A percentile compares a stretch with the other conserved stretches of the same genome.
Evolutionary conservation across 2,797 vertebrate genomes (phyloP).

Genomic region (Sarcoramphus papa): DNA sequence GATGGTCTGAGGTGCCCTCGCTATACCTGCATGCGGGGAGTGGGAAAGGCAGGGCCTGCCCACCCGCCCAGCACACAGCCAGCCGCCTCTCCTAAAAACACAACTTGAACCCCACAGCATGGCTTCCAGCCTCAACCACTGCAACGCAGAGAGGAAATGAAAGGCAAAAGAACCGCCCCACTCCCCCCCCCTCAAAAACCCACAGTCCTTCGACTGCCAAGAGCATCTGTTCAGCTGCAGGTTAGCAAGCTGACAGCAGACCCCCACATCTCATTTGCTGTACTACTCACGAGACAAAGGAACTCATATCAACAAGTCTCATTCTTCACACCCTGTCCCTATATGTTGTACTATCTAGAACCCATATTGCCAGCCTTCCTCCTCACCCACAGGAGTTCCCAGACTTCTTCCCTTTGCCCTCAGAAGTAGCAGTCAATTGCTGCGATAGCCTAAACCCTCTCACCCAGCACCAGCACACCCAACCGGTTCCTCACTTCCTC

Average conservation of each 20-base stretch:
- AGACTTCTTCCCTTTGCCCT: background rate
- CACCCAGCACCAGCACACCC: background rate
- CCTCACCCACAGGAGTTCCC: background rate
- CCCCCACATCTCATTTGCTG: background rate
- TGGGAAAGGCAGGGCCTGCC: background rate
- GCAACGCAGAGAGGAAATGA: background rate
- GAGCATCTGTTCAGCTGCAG: accelerated
- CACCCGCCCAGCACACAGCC: background rate
- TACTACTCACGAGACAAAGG: background rate
- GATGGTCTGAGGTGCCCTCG: background rate
- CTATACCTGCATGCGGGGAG: accelerated
- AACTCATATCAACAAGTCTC: no score
- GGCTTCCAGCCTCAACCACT: background rate
- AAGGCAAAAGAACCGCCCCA: accelerated
- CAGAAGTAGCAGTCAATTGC: background rate
- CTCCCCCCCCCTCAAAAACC: no score
- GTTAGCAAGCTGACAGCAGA: background rate
- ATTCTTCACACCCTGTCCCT: background rate
- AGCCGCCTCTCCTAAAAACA: background rate
- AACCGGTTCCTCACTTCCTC: background rate
- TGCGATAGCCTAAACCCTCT: background rate
- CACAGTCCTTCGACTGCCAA: accelerated
- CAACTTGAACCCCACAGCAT: accelerated
- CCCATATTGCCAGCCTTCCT: background rate
- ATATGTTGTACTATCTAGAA: no score